Conservation (phyloP, 30 jellyfish, hydroid and myxozoan species). For the Pseudorhiza aurosa region DNA sequence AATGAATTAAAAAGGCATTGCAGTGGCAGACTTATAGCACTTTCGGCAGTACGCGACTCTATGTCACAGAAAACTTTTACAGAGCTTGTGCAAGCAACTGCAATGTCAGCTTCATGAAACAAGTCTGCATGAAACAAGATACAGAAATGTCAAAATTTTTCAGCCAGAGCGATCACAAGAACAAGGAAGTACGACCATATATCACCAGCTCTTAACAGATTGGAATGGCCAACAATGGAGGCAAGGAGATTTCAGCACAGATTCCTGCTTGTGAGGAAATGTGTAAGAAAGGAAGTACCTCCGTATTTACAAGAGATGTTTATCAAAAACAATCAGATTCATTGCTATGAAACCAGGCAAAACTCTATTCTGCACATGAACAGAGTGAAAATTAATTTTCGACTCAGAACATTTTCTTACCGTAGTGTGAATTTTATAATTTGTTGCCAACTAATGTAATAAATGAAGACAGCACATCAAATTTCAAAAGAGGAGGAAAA, state of each 20-base stretch:
- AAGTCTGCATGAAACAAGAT: slow-evolving; percentile 39
- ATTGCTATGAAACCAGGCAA: slow-evolving; percentile 34
- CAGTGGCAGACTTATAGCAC: slow-evolving; percentile 32
- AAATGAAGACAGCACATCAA: slow-evolving; percentile 33
- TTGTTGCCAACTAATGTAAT: slow-evolving; percentile 39
- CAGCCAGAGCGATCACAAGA: slow-evolving; percentile 57
- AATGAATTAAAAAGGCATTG: slow-evolving; percentile 6
- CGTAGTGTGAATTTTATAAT: slow-evolving; percentile 3
- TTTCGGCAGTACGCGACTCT: slow-evolving; percentile 29
- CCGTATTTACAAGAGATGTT: slow-evolving; percentile 35
- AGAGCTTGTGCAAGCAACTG: slow-evolving; percentile 43
- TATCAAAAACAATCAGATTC: slow-evolving; percentile 32
- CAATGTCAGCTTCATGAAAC: slow-evolving; percentile 24
- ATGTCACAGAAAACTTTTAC: slow-evolving; percentile 30
- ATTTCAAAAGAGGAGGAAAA: slow-evolving; percentile 27
- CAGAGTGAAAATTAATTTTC: not conserved
- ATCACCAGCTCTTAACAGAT: slow-evolving; percentile 55
- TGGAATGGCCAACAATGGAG: slow-evolving; percentile 59
- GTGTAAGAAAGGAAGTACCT: slow-evolving; percentile 49
- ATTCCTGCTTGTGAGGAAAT: slow-evolving; percentile 52
- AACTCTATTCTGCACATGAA: slow-evolving; percentile 29
- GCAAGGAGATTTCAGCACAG: slow-evolving; percentile 52
- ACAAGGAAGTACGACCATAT: slow-evolving; percentile 39
- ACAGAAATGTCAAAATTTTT: slow-evolving; percentile 52
- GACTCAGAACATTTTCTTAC: not conserved